Evolutionary conservation across 1,140 invertebrate species (phyloP), one percentile per base, ranked within the genome.

Genomic region (Caenorhabditis inopinata): DNA sequence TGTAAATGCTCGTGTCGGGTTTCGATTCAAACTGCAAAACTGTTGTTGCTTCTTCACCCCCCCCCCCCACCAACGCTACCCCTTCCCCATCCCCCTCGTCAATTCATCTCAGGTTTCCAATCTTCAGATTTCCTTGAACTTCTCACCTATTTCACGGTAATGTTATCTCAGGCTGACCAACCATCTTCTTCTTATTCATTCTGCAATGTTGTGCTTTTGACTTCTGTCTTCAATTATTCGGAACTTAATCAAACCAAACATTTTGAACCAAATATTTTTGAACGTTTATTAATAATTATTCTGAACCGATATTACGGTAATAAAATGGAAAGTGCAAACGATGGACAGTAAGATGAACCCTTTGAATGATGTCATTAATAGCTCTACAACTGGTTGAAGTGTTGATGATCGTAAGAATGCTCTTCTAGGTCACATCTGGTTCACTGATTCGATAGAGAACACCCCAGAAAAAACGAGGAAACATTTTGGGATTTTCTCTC

Each of bases 1-100:
- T 25, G 58, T 68, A 68, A 68, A 68, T 68, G 58, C 58, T 68
- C 58, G 58, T 38, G 58, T 42, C 32, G 58, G 32, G 35, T 68
- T 68, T 68, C 58, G n/a, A 68, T 42, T 25, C 16, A 16, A 68
- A 68, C 58, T 29, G 27, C 58, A 21, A 68, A 68, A 68, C 58
- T 29, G 58, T 68, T 9, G 25, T 38, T 53, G 49, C 27, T 53
- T 21, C 49, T 53, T 53, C 49, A 29, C 11, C 23, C 23, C 58
- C 27, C 21, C 58, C 9, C 16, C 21, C 18, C 35, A 68, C 58
- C 29, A 32, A 38, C 12, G 25, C 21, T n/a, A n/a, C n/a, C n/a
- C n/a, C n/a, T 25, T 51, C 35, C 51, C 35, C 35, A 25, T 29
- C n/a, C 21, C 18, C 35, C 1, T 58, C 12, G 16, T 9, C 32